Base-by-base conservation (phyloP, 1,140 invertebrate genomes). In the Tachypleus tridentatus region DNA sequence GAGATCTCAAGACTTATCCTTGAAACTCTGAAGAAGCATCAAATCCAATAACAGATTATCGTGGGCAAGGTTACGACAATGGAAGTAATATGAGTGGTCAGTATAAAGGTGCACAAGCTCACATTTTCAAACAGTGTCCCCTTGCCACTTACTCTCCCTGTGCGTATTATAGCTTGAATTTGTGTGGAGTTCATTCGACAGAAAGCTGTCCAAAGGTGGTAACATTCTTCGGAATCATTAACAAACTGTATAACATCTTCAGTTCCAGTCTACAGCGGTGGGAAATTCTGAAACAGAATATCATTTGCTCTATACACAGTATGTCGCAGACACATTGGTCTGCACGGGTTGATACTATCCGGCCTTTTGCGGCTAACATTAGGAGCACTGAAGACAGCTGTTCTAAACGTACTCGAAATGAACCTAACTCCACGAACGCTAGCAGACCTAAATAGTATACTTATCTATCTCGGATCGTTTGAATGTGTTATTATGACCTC, bases 31-130 rank as follows among this genome's bases (percentile, higher is more conserved):
- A 54, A 54, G 53, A 6, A 54, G 53, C n/a, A n/a, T 6, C 6
- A 54, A 7, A 54, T 54, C n/a, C 53, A 7, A 7, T 54, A 54
- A n/a, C 6, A 61, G 50, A 3, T 64, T 69, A 69, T 47, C 58
- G 75, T 60, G 73, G 71, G n/a, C 75, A 77, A 68, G 68, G 71
- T 11, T 77, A 76, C 67, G 74, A 75, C 63, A 77, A 76, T 69
- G 72, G 71, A 51, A 50, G 69, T 29, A 76, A 73, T 61, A 76
- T 77, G 74, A 66, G 63, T 50, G 74, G 72, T 64, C 70, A 66
- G 4, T 64, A 72, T 66, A 69, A 62, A 58, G 74, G 74, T 52
- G 64, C 77, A 57, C 75, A 76, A 71, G 72, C 74, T 67, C 63
- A 67, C 60, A 75, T 77, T 63, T 65, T n/a, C 62, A 64, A 67